Evolutionary conservation across 2,888 invertebrate species (phyloP).

Genomic region (Imbricaverruca yamaguchii): DNA sequence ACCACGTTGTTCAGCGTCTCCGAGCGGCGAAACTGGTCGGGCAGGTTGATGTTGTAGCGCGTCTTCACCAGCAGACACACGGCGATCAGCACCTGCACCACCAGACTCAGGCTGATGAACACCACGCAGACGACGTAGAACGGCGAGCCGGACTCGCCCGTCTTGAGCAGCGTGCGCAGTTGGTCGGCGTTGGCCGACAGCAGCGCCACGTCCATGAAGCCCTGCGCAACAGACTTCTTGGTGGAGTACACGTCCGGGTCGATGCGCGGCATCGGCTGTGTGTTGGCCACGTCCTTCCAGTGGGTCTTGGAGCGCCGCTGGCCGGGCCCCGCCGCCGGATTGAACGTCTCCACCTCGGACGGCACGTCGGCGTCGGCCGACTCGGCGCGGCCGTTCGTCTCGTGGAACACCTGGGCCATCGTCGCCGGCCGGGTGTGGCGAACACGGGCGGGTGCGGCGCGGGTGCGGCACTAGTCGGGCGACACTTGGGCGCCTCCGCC

Average conservation of each 20-base stretch:
- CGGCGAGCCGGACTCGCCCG: background rate
- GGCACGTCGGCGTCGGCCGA: constrained; percentile 27
- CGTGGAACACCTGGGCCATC: background rate
- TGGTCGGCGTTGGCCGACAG: constrained; percentile 6
- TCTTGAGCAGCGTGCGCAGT: background rate
- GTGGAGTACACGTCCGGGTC: constrained; percentile 10
- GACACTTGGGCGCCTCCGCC: background rate
- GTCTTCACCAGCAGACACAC: background rate
- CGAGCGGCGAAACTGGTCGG: background rate
- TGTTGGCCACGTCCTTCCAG: constrained; percentile 1
- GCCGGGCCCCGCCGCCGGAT: background rate
- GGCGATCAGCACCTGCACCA: background rate
- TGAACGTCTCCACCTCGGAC: constrained; percentile 7
- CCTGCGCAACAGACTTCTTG: constrained; percentile 2
- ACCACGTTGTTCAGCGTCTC: background rate
- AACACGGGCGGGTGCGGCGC: too few relatives aligned
- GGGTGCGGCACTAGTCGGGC: background rate
- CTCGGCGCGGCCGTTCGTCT: background rate
- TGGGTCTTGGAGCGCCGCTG: background rate
- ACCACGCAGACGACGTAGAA: background rate
- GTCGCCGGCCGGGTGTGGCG: too few relatives aligned
- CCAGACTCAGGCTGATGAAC: background rate
- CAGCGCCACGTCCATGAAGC: constrained; percentile 15
- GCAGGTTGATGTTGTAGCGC: constrained; percentile 6
- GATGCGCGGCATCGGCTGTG: background rate